These are phyloP conservation scores for Phrynosoma blainvillii DNA, from an alignment of 2,113 vertebrate genomes.

Conservation along the genomic window DNA sequence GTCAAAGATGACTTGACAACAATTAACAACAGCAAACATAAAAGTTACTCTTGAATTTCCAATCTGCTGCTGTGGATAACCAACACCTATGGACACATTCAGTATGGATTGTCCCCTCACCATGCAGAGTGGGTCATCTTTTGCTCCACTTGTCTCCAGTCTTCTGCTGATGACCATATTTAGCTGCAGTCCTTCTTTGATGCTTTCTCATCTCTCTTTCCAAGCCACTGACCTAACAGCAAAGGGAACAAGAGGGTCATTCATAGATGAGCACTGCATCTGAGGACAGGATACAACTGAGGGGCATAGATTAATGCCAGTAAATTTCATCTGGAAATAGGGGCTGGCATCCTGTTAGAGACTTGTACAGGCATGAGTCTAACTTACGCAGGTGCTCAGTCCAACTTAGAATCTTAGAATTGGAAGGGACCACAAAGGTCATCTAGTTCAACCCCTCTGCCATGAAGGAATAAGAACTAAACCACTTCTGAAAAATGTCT, in stretches of 20 bases:
- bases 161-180: constrained; percentile 3
- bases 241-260: constrained; percentile 7
- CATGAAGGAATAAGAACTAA: not conserved
- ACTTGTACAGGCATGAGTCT: no score
- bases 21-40: not conserved
- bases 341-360: no score
- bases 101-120: constrained; percentile 17
- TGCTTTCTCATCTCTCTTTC: constrained; percentile 65
- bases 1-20: no score
- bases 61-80: not conserved
- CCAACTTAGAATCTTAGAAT: no score
- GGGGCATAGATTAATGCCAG: not conserved
- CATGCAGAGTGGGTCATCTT: constrained; percentile 28
- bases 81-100: not conserved
- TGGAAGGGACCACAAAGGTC: no score
- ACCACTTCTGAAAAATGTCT: no score
- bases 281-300: not conserved
- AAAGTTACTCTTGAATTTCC: not conserved
- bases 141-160: constrained; percentile 42
- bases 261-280: not conserved
- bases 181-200: constrained; percentile 28
- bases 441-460: no score
- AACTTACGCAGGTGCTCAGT: no score
- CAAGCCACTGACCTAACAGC: constrained; percentile 55
- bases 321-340: not conserved